A percentile compares a stretch with the other conserved stretches of the same genome.
Evolutionary conservation across 2,888 invertebrate genomes (phyloP).

Genomic region (Eristalis tenax): DNA sequence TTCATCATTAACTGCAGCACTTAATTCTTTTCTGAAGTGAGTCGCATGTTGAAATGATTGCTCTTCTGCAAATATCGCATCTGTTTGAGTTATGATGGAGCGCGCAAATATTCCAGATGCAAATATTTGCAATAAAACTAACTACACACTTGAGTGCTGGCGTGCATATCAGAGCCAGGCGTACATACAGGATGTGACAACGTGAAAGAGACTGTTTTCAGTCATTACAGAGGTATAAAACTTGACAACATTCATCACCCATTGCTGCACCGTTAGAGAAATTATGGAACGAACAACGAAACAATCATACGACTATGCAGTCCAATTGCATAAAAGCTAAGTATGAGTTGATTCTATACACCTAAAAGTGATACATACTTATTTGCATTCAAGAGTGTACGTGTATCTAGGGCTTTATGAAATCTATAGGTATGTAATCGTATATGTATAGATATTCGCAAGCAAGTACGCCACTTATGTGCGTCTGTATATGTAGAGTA

Average conservation of each 20-base stretch:
- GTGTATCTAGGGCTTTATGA: neutral
- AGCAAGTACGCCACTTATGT: neutral
- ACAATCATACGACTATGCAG: constrained; percentile 28
- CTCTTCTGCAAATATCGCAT: constrained; percentile 80
- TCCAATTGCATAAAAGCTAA: constrained; percentile 44
- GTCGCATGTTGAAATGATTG: constrained; percentile 80
- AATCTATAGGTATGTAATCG: neutral
- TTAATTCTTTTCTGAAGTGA: constrained; percentile 79
- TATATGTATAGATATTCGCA: neutral
- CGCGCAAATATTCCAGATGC: constrained; percentile 80
- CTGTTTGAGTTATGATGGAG: constrained; percentile 81
- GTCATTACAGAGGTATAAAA: constrained; percentile 56
- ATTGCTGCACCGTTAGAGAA: constrained; percentile 44
- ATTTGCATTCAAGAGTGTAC: neutral
- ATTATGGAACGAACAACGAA: constrained; percentile 27
- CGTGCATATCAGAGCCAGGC: constrained; percentile 75
- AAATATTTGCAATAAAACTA: constrained; percentile 80
- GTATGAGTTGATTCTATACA: constrained; percentile 25
- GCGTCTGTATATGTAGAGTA: constrained; percentile 19
- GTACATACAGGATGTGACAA: constrained; percentile 45
- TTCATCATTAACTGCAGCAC: constrained; percentile 75
- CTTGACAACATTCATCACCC: constrained; percentile 54
- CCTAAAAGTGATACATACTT: constrained; percentile 2
- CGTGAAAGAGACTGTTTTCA: constrained; percentile 50
- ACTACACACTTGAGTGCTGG: constrained; percentile 76